phyloP scores from a whole-genome alignment of 2,888 invertebrate species.

The Neoitamus cyanurus region DNA sequence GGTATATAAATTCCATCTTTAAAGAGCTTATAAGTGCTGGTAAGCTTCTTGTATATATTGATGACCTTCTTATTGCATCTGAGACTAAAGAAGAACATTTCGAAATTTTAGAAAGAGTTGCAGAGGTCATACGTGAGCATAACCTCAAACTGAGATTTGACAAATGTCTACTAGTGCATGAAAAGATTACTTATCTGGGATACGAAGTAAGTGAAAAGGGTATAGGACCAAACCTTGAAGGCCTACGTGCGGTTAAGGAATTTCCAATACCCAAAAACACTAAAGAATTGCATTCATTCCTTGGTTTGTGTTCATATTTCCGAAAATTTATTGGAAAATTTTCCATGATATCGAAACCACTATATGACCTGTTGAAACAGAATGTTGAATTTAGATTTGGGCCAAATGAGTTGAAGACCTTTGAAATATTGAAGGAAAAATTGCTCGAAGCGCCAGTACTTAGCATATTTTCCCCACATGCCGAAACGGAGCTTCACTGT shows the following conservation, averaged over 20 bases:
- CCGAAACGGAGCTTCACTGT: no score
- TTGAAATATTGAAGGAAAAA: slow-evolving; percentile 46
- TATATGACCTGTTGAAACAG: slow-evolving; percentile 56
- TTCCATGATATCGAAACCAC: slow-evolving; percentile 55
- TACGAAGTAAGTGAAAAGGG: no score
- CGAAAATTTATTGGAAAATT: slow-evolving; percentile 3
- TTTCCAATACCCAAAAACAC: slow-evolving; percentile 54
- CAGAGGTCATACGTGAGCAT: no score
- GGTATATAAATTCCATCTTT: no score
- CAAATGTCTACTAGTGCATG: slow-evolving; percentile 33
- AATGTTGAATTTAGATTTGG: slow-evolving; percentile 47
- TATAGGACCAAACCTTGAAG: neutral
- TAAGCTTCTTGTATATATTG: no score
- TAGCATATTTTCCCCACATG: no score
- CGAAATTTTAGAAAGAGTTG: no score
- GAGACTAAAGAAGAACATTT: no score
- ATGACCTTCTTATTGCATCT: no score
- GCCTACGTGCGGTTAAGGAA: neutral
- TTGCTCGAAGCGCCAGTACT: slow-evolving; percentile 54
- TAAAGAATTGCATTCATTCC: no score
- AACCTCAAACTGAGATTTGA: neutral
- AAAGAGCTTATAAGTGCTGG: no score
- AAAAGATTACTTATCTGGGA: slow-evolving; percentile 12
- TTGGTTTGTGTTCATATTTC: slow-evolving; percentile 38
- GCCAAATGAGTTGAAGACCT: slow-evolving; percentile 31